Base-by-base conservation (phyloP, 2,797 vertebrate genomes). In the Sebastes steindachneri region DNA sequence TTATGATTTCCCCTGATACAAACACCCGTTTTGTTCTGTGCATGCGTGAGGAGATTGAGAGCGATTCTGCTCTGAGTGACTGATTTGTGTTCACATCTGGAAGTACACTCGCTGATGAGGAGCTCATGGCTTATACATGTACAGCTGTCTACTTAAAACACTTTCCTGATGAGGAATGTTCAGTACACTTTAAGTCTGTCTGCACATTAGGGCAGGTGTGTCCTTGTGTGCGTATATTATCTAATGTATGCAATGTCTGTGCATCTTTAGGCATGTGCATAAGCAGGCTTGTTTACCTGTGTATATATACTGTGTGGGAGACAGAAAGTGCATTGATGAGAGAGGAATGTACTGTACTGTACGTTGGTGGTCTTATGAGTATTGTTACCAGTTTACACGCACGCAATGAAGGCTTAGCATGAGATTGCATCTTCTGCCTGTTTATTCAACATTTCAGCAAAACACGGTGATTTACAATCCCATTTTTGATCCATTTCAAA, bases 51-150 rank as follows among this genome's bases (percentile, higher is more conserved):
- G 64, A 41, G 64, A 76, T 21, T 10, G 26, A 31, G 68, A 72
- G 78, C 9, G 58, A 67, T 35, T 41, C 69, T 29, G 68, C 69
- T 48, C 35, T 5, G 37, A 87, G 68, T 68, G 87, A 86, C 66
- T 82, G 89, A 80, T 83, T 55, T 80, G 83, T 64, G 71, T 68
- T 84, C 92, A 93, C 94, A 95, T 95, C 92, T 95, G 94, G 93
- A 93, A 80, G 74, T 37, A 21, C 48, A 60, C 69, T 79, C n/a
- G 31, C 71, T 85, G 88, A 82, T 73, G 82, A 80, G 69, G 79
- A 81, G 79, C 73, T 80, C 45, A 54, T 69, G 58, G 86, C 72
- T 70, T 79, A 68, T 79, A 76, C 72, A 63, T 78, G 84, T 79
- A 78, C 87, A 86, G 83, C 87, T 90, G 86, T 87, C 81, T 80